Evolutionary conservation across 2,113 vertebrate species (phyloP), one percentile per base, ranked within the genome.

Genomic region (Dipodomys spectabilis): DNA sequence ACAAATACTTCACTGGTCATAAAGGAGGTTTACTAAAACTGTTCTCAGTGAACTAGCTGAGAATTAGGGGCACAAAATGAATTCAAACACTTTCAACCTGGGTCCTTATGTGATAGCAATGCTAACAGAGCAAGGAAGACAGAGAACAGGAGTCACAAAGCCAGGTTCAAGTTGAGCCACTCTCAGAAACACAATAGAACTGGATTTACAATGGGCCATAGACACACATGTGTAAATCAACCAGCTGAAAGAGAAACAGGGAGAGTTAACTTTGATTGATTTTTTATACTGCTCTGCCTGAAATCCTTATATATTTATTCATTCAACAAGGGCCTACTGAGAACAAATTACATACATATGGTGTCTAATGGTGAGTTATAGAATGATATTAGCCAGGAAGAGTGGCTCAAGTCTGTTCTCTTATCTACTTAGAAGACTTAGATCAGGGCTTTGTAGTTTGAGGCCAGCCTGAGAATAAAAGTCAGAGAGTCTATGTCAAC

Each of bases 61-160:
- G 68, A 97, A 60, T 88, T 78, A 84, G 23, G 96, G 82, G 60
- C 69, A 88, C 35, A 81, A 57, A 90, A 80, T 91, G 25, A 91
- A 73, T 83, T 92, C 64, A 32, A 32, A 57, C 53, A 57, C 53
- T 57, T 57, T 57, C 53, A 57, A 57, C 53, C 4, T 57, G 12
- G 12, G 16, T 18, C 53, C 15, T 57, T 57, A 57, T 57, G 25
- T 69, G 69, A 67, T 64, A 20, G 67, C 30, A 11, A 35, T 6
- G 71, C 53, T 57, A 57, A 30, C 12, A n/a, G 57, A 20, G 65
- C n/a, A 75, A 6, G 44, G 79, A 69, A n/a, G 27, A 22, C n/a
- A 69, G 72, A 77, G 5, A 57, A n/a, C 6, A 13, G 67, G 28
- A 32, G 5, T 23, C 0, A 0, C 7, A 39, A 22, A 45, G 23